Percentiles rank a stretch among this genome's conserved stretches.
These are phyloP conservation scores for Eudiplozoon nipponicum DNA, from an alignment of 2,888 invertebrate genomes.

Conservation along the genomic window DNA sequence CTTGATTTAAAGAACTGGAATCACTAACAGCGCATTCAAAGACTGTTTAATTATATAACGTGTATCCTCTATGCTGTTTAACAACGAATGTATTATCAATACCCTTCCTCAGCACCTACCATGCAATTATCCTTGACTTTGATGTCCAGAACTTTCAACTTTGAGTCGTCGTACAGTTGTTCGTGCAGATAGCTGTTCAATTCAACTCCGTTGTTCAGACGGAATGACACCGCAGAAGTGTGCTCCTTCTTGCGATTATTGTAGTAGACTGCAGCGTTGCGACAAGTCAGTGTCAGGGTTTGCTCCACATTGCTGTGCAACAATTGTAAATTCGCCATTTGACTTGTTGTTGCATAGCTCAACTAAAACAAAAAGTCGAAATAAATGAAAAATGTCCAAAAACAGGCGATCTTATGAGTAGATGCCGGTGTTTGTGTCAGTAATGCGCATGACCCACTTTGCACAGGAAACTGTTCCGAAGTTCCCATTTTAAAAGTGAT, in stretches of 20 bases:
- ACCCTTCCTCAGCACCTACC: no score
- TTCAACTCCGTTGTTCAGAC: constrained; percentile 3
- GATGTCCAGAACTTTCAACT: constrained; percentile 3
- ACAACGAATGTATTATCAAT: no score
- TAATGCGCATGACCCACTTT: no score
- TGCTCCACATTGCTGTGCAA: constrained; percentile 6
- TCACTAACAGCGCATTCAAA: no score
- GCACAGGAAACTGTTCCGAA: no score
- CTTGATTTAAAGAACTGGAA: no score
- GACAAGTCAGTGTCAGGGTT: constrained; percentile 1
- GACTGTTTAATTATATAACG: no score
- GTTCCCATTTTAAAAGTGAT: no score
- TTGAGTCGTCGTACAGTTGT: not conserved
- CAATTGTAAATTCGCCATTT: not conserved
- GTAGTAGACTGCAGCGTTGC: constrained; percentile 6
- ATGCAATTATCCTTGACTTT: constrained; percentile 6
- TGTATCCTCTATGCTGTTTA: no score
- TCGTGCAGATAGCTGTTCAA: constrained; percentile 3
- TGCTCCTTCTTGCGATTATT: constrained; percentile 6
- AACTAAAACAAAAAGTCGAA: not conserved
- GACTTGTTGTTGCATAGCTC: not conserved
- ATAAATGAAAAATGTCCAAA: no score
- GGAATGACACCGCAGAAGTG: not conserved
- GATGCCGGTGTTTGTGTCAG: no score
- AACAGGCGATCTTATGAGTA: no score